A percentile compares a stretch with the other conserved stretches of the same genome.
Evolutionary conservation across 2,113 vertebrate species (phyloP).

Genomic region (Dermatemys mawii): DNA sequence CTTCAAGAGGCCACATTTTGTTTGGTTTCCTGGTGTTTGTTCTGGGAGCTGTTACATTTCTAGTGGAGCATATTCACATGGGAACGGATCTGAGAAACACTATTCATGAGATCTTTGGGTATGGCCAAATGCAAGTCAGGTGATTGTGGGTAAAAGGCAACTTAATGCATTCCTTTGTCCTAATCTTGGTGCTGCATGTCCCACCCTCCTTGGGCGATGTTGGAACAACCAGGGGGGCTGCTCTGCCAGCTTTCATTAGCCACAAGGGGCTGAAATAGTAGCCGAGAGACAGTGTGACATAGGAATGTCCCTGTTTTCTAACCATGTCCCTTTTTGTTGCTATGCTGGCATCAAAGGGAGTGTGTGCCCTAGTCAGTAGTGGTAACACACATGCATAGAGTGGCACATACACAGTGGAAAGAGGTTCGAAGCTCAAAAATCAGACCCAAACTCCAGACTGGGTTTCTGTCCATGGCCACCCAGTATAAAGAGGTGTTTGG

Average conservation of each 20-base stretch:
- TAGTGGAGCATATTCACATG: not conserved
- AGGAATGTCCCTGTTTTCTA: not conserved
- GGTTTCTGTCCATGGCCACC: not conserved
- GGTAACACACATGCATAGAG: not conserved
- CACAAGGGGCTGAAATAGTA: not conserved
- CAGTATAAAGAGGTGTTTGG: not conserved
- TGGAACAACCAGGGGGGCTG: not conserved
- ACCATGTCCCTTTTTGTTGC: not conserved
- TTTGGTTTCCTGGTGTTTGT: not conserved
- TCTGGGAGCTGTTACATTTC: not conserved
- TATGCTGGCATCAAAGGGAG: not conserved
- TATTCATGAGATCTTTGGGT: not conserved
- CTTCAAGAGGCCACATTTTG: not conserved
- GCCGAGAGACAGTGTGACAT: too few relatives aligned
- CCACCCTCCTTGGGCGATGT: not conserved
- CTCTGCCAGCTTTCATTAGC: not conserved
- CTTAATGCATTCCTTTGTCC: not conserved
- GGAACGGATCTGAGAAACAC: not conserved
- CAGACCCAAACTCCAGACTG: not conserved
- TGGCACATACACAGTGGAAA: not conserved
- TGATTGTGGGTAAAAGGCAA: not conserved
- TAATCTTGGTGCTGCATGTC: not conserved
- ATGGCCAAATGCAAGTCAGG: not conserved
- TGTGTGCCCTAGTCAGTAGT: not conserved
- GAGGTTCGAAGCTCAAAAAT: not conserved